Evolutionary conservation across 2,113 vertebrate species (phyloP).

Genomic region (Mystacornis crossleyi): DNA sequence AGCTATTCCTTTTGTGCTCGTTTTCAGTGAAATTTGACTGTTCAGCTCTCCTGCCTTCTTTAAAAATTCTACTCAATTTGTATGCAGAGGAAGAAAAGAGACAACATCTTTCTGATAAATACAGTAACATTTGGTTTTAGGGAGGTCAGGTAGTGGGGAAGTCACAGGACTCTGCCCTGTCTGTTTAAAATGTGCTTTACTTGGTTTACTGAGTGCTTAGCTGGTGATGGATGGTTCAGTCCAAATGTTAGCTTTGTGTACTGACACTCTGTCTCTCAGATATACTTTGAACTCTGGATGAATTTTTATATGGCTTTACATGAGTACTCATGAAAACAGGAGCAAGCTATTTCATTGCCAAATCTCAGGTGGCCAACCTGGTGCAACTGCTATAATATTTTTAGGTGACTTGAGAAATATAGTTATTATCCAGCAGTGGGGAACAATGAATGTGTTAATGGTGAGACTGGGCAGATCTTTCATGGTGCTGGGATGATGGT

Average conservation of each 20-base stretch:
- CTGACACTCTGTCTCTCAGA: slow-evolving; percentile 6
- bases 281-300: slow-evolving; percentile 37
- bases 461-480: not conserved
- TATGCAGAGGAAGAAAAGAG: not conserved
- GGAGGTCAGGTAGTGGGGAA: not conserved
- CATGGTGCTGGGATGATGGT: too few species aligned
- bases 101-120: not conserved
- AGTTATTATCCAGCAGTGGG: slow-evolving; percentile 16
- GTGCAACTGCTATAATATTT: slow-evolving; percentile 37
- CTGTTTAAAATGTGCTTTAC: not conserved
- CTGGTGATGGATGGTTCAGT: slow-evolving; percentile 4
- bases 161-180: not conserved
- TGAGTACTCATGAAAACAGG: slow-evolving; percentile 12
- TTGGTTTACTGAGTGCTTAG: slow-evolving; percentile 16
- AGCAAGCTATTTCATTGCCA: not conserved
- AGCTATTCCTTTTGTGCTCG: not conserved
- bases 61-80: not conserved
- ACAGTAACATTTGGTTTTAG: not conserved
- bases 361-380: slow-evolving; percentile 9
- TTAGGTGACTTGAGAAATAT: slow-evolving; percentile 15
- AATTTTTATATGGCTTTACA: slow-evolving; percentile 43
- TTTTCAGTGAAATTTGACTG: not conserved
- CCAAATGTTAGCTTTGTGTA: slow-evolving; percentile 11
- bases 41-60: not conserved
- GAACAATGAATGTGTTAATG: slow-evolving; percentile 32